Conservation (phyloP, 2,113 vertebrate genomes). For the Actenoides hombroni region DNA sequence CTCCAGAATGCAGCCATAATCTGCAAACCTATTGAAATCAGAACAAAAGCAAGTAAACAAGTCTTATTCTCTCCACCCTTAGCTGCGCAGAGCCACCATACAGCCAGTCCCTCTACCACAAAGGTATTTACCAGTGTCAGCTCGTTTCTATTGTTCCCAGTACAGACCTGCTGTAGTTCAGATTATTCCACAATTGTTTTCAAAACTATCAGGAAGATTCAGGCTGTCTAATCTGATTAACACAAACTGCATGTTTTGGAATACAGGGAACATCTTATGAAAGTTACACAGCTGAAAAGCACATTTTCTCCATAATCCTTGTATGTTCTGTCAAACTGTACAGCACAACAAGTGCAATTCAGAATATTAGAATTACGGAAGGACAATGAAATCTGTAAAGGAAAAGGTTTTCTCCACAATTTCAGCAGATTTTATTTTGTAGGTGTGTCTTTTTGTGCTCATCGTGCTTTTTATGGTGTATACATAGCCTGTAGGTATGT, state of each 20-base stretch:
- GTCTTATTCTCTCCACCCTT: constrained; percentile 29
- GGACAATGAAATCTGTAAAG: not conserved
- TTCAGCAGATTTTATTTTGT: not conserved
- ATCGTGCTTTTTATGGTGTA: not conserved
- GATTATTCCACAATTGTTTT: constrained; percentile 44
- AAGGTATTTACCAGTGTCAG: constrained; percentile 31
- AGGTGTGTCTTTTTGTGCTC: not conserved
- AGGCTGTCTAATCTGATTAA: constrained; percentile 45
- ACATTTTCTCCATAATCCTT: not conserved
- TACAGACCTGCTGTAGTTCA: constrained; percentile 14
- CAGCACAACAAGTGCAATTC: not conserved
- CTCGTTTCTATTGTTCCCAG: constrained; percentile 29
- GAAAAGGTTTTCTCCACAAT: not conserved
- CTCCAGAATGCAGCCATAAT: constrained; percentile 83
- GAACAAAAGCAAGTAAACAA: constrained; percentile 47
- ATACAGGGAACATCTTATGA: not conserved
- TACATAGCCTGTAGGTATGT: not conserved
- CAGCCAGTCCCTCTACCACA: constrained; percentile 22
- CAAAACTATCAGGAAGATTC: constrained; percentile 45
- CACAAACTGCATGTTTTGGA: not conserved
- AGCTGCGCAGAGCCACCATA: not conserved
- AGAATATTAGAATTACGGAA: not conserved
- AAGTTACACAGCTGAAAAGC: not conserved
- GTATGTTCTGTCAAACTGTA: not conserved
- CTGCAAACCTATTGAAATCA: constrained; percentile 77